These are phyloP conservation scores for Saimiri boliviensis DNA, from an alignment of 2,113 vertebrate species.

Conservation along the genomic window DNA sequence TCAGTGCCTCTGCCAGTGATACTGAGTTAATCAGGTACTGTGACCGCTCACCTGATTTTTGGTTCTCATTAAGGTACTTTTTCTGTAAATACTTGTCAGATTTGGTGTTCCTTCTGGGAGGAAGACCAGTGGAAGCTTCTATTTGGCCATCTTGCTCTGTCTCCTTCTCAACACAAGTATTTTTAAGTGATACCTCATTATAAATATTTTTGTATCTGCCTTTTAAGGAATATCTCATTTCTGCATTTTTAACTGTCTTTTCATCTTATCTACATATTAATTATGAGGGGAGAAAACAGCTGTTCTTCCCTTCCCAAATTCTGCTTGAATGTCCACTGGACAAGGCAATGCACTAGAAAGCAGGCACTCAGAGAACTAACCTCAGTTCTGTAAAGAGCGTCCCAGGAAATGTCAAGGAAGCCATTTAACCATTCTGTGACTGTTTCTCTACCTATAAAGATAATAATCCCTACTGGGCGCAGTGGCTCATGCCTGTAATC, in stretches of 20 bases:
- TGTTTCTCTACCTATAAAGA: neutral
- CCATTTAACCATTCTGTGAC: neutral
- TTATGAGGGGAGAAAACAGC: neutral
- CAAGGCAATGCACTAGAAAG: neutral
- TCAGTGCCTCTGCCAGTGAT: no score
- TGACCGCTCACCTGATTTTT: no score
- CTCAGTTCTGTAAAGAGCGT: neutral
- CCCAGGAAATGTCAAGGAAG: neutral
- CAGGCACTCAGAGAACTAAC: neutral
- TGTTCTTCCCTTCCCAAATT: neutral
- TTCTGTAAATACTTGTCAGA: no score
- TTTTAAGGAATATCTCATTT: neutral
- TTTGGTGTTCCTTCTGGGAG: no score
- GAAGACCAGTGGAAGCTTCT: no score
- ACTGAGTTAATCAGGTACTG: no score
- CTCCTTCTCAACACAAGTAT: neutral
- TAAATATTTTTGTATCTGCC: neutral
- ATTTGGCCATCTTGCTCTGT: no score
- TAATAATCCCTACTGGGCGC: neutral
- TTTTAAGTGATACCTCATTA: constrained; percentile 6
- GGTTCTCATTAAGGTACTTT: no score
- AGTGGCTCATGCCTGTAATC: no score
- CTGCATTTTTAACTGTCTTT: neutral
- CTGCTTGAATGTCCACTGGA: neutral
- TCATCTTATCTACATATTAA: neutral